phyloP scores from a whole-genome alignment of 1,140 invertebrate genomes.

The Caerostris darwini region DNA sequence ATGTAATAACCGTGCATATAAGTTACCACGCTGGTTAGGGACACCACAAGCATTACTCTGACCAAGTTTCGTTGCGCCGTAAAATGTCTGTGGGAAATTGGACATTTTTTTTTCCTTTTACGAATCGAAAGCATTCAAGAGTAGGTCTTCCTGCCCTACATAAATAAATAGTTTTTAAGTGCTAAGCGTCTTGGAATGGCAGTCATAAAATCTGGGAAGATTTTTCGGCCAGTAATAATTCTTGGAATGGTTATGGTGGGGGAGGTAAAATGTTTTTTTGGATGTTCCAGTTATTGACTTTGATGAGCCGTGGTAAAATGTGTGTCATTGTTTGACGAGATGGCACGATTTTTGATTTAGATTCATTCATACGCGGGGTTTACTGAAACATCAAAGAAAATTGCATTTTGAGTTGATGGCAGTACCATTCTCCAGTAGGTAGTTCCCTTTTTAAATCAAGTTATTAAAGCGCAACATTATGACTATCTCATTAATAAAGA shows the following conservation, averaged over 20 bases:
- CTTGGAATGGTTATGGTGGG: neutral
- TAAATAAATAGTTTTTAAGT: conserved; percentile 1
- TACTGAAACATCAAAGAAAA: too few relatives aligned
- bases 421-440: too few relatives aligned
- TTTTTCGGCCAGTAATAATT: neutral
- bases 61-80: neutral
- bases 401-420: too few relatives aligned
- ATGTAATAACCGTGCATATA: neutral
- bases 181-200: conserved; percentile 19
- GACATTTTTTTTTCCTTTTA: neutral
- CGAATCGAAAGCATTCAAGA: neutral
- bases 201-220: neutral
- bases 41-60: neutral
- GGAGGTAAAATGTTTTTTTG: neutral
- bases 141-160: conserved; percentile 9
- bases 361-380: too few relatives aligned
- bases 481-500: too few relatives aligned
- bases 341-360: neutral
- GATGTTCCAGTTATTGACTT: neutral
- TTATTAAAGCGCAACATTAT: too few relatives aligned
- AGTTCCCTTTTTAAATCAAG: too few relatives aligned
- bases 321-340: neutral
- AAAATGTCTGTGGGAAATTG: conserved; percentile 11
- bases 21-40: neutral
- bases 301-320: neutral